Evolutionary conservation across 1,140 invertebrate genomes (phyloP), one percentile per base, ranked within the genome.

Genomic region (Achatina immaculata): DNA sequence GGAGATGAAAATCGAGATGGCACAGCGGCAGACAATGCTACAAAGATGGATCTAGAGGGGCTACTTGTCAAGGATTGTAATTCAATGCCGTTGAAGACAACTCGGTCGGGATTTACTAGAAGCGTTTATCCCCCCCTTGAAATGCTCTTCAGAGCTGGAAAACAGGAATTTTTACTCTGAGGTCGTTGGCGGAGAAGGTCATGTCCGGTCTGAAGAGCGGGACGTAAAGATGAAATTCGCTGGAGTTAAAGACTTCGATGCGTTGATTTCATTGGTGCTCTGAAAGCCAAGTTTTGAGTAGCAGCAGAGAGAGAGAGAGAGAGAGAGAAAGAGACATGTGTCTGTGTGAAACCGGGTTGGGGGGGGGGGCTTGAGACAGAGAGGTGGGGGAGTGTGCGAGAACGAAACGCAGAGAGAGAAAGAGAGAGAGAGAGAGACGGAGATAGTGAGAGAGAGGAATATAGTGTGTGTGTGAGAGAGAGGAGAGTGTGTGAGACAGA

Each of bases 101-200:
- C 36, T 43, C 21, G 45, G 36, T 42, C 21, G 28, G 68, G 72
- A 51, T 74, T 74, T 45, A 55, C 48, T 74, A 24, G 31, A 28
- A 51, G 45, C 72, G 36, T 51, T 74, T 74, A 45, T 45, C 43
- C 45, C 48, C 31, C 48, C 72, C 43, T 45, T 45, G 28, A 74
- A 36, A 34, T 45, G 72, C 72, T 74, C 72, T 74, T 43, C 34
- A 55, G 43, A 34, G n/a, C 21, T 0, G n/a, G 42, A 55, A 51
- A 74, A 74, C 72, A 74, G 31, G 45, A 45, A 74, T 74, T 74
- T 74, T 51, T 51, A 51, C 72, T 74, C 45, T n/a, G 40, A 69
- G 68, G 40, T 43, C 21, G 68, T 21, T 43, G 1, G 58, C 21
- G 31, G 28, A 31, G 28, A 62, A 62, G 28, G 16, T 62, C 16